Percentiles rank a stretch among this genome's conserved stretches.
Evolutionary conservation across 2,888 invertebrate species (phyloP).

Genomic region (Theristus sp.): DNA sequence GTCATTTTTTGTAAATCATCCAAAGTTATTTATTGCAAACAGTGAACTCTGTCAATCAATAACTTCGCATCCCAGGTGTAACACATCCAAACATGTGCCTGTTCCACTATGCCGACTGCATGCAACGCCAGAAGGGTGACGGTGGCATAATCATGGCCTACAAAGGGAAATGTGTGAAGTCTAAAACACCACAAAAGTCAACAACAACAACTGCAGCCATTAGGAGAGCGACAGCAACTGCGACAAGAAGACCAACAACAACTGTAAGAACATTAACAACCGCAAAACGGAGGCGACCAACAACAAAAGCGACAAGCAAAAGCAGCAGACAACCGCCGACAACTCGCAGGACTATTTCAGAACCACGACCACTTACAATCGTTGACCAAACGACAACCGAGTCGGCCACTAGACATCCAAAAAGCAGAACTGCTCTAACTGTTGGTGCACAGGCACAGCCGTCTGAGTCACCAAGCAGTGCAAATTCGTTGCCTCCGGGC

Average conservation of each 20-base stretch:
- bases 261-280: slow-evolving; percentile 4
- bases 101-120: slow-evolving; percentile 12
- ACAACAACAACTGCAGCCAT: slow-evolving; percentile 3
- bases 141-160: neutral
- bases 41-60: neutral
- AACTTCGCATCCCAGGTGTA: neutral
- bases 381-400: no score
- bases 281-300: no score
- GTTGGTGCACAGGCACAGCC: no score
- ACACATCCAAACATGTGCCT: slow-evolving; percentile 13
- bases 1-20: neutral
- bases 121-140: slow-evolving; percentile 1
- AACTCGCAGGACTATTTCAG: no score
- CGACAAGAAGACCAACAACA: slow-evolving; percentile 7
- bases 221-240: slow-evolving; percentile 7
- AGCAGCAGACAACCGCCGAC: no score
- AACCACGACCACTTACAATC: no score
- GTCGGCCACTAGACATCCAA: no score
- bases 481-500: neutral
- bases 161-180: neutral
- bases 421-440: no score
- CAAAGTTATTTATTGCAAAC: neutral
- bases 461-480: neutral
- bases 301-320: no score
- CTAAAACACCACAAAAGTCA: slow-evolving; percentile 1